Evolutionary conservation across 2,797 vertebrate species (phyloP).

Genomic region (Oryzias sinensis): DNA sequence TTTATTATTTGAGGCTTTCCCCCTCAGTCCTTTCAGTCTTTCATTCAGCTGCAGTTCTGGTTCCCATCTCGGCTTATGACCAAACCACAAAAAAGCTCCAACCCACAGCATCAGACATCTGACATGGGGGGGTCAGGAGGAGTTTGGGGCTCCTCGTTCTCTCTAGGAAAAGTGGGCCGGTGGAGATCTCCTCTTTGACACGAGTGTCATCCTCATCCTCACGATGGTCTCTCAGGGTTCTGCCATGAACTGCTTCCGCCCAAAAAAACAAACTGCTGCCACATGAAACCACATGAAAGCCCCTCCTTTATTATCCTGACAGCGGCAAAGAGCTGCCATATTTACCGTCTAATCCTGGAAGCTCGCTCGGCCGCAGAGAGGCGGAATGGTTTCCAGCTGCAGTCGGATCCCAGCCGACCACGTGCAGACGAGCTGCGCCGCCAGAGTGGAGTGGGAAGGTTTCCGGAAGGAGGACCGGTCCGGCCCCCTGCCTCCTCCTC

Average conservation of each 20-base stretch:
- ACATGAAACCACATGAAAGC: constrained; percentile 64
- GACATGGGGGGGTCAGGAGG: constrained; percentile 24
- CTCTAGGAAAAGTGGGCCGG: too few relatives aligned
- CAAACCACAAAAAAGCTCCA: constrained; percentile 77
- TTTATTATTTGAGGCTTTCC: constrained; percentile 64
- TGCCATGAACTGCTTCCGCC: constrained; percentile 70
- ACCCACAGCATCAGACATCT: constrained; percentile 64
- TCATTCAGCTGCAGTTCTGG: constrained; percentile 75
- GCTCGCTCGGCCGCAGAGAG: constrained; percentile 56
- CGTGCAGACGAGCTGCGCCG: constrained; percentile 53
- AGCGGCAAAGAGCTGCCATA: constrained; percentile 66
- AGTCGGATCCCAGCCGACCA: constrained; percentile 42
- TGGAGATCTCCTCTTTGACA: too few relatives aligned
- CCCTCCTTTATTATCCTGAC: constrained; percentile 28
- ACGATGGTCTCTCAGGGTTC: constrained; percentile 58
- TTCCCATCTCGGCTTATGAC: constrained; percentile 76
- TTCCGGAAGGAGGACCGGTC: constrained; percentile 30
- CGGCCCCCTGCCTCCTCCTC: not conserved
- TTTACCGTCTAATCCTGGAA: constrained; percentile 67
- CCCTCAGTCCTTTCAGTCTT: constrained; percentile 41
- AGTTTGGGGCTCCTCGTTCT: not conserved
- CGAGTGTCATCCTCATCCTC: constrained; percentile 46
- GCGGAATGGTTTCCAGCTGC: constrained; percentile 55
- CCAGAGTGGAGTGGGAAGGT: constrained; percentile 43
- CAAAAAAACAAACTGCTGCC: constrained; percentile 57